A percentile compares a stretch with the other conserved stretches of the same genome.
These are phyloP conservation scores for Lutjanus argentimaculatus DNA, from an alignment of 2,797 vertebrate genomes.

Conservation along the genomic window DNA sequence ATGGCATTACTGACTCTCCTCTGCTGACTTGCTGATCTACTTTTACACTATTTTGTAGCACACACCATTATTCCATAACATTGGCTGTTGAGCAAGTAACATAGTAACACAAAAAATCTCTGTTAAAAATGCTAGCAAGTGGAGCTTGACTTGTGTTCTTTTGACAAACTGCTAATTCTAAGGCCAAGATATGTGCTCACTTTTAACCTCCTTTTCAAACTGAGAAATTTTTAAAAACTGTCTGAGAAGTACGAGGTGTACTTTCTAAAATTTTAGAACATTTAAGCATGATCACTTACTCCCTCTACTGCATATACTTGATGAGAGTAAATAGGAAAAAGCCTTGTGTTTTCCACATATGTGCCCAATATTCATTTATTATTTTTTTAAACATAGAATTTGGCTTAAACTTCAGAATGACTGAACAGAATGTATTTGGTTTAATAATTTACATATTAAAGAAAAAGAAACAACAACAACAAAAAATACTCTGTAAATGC, in stretches of 20 bases:
- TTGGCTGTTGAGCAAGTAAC: background rate
- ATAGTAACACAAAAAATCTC: too few species aligned
- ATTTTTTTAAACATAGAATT: background rate
- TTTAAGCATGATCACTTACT: background rate
- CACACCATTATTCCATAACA: background rate
- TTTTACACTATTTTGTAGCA: background rate
- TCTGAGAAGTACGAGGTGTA: background rate
- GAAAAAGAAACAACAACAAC: too few species aligned
- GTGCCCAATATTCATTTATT: background rate
- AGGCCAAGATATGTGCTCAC: background rate
- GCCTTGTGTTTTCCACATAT: background rate
- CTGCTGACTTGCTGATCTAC: background rate
- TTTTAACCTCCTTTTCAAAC: background rate
- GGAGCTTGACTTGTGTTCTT: too few species aligned
- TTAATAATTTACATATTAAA: background rate
- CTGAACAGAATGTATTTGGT: background rate
- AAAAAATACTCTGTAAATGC: too few species aligned
- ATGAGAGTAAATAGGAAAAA: background rate
- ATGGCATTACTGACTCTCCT: background rate
- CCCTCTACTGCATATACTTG: background rate
- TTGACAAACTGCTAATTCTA: background rate
- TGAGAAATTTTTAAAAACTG: background rate
- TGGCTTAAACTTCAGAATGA: background rate
- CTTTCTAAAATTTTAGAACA: background rate
- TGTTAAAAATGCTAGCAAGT: too few species aligned